Base-by-base conservation (phyloP, 2,888 invertebrate species). In the Autographa pulchrina region DNA sequence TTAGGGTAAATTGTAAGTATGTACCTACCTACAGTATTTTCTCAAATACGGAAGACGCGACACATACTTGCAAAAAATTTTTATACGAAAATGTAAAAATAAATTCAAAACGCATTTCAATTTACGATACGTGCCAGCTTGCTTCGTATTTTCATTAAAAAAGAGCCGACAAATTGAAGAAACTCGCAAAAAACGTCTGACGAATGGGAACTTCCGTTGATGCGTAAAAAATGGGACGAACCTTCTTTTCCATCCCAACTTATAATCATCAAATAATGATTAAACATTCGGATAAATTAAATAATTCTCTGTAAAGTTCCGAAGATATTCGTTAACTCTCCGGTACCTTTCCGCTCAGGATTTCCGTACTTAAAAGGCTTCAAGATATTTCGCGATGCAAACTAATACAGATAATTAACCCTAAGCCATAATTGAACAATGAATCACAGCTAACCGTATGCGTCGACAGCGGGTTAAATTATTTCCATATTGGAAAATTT, bases 321-420 rank as follows among this genome's bases (percentile, higher is more conserved):
- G 18, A 8, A 31, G 66, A 68, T 60, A 48, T 43, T 11, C 11
- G 11, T 25, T 38, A 35, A 35, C 65, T 16, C 63, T 8, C 3
- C 16, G 14, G 75, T 78, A 83, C 62, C 69, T 82, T 82, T 88
- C 86, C 86, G 75, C 58, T 32, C 52, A 74, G 76, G 70, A 68
- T 80, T 82, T 81, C 81, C 84, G 76, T 70, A 80, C 75, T 65
- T 81, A 78, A 81, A 84, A 73, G 81, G 77, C 68, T 81, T 80
- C 71, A 63, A 77, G 66, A 75, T 75, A 80, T 78, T 81, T 75
- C 75, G 63, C 79, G 74, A 69, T 65, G 65, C 48, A 61, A 75
- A 73, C 72, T 32, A 75, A 74, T 60, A 62, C 11, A 70, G 67
- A 62, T 68, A 82, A 81, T 83, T 83, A 82, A 41, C 70, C 61